Percentiles rank a stretch among this genome's conserved stretches.
These are phyloP conservation scores for Oriolus oriolus DNA, from an alignment of 2,113 vertebrate genomes.

Conservation along the genomic window DNA sequence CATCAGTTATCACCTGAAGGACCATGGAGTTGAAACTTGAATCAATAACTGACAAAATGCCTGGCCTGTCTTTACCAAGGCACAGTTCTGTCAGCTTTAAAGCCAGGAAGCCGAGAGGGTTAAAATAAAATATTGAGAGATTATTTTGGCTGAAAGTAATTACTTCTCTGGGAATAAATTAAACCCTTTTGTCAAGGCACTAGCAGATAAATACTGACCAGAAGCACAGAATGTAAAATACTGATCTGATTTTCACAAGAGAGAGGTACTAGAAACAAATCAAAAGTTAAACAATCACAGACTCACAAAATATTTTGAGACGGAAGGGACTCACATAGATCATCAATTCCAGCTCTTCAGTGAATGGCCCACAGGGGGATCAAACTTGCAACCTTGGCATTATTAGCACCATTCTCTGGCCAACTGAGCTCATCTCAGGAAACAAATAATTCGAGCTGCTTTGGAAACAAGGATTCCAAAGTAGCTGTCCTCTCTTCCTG, in stretches of 20 bases:
- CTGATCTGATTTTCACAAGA: background rate
- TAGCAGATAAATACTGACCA: too few relatives aligned
- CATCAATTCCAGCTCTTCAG: background rate
- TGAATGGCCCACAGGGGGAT: background rate
- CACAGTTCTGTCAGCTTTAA: background rate
- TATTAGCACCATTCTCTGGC: slow-evolving; percentile 58
- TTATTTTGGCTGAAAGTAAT: background rate
- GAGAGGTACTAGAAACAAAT: background rate
- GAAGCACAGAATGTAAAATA: too few relatives aligned
- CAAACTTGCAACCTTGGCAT: slow-evolving; percentile 50
- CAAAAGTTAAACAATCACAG: background rate
- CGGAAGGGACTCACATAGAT: background rate
- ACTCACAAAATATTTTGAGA: background rate
- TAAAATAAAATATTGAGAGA: background rate
- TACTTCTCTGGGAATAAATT: background rate
- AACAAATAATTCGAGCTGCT: background rate
- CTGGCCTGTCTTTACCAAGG: background rate
- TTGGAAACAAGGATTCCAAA: background rate
- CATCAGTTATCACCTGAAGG: background rate
- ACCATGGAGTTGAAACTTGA: background rate
- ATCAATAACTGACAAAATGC: background rate
- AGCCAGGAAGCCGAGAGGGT: background rate
- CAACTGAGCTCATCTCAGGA: slow-evolving; percentile 38
- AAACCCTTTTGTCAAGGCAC: background rate
- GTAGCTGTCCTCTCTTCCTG: background rate